phyloP scores from a whole-genome alignment of 2,797 vertebrate species.

The Alfaro cultratus region DNA sequence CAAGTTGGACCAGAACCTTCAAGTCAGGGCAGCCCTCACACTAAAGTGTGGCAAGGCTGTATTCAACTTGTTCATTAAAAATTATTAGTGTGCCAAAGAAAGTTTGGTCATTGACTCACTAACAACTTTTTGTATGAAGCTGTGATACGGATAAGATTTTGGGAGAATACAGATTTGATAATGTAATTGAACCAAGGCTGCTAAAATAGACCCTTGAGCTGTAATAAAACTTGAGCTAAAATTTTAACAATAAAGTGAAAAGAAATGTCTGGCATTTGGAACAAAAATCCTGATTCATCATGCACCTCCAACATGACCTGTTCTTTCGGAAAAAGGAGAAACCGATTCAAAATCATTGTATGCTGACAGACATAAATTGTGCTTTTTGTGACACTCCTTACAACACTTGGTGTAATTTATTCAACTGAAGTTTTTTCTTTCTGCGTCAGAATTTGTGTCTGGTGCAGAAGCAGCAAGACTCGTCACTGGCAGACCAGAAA shows the following conservation, averaged over 20 bases:
- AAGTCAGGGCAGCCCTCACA: constrained; percentile 12
- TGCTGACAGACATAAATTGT: neutral
- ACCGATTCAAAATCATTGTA: neutral
- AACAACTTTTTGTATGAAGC: constrained; percentile 22
- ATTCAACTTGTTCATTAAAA: constrained; percentile 20
- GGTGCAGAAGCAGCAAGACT: neutral
- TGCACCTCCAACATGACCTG: neutral
- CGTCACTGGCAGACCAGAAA: neutral
- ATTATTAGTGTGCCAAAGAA: constrained; percentile 34
- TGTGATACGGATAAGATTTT: constrained; percentile 34
- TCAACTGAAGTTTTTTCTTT: neutral
- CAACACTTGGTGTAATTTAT: neutral
- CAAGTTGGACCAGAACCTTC: constrained; percentile 31
- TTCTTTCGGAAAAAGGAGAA: neutral
- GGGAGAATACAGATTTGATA: constrained; percentile 5
- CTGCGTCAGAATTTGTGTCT: neutral
- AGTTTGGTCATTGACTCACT: constrained; percentile 34
- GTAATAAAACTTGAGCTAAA: constrained; percentile 41
- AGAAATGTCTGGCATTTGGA: neutral
- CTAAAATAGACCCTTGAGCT: constrained; percentile 17
- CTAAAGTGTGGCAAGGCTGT: constrained; percentile 24
- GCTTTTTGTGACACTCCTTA: neutral
- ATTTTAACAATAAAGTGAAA: constrained; percentile 18
- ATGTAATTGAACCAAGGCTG: constrained; percentile 18
- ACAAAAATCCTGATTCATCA: neutral